Evolutionary conservation across 53 echinoderm and acorn worm genomes (phyloP).

Genomic region (Temnopleurus reevesii): DNA sequence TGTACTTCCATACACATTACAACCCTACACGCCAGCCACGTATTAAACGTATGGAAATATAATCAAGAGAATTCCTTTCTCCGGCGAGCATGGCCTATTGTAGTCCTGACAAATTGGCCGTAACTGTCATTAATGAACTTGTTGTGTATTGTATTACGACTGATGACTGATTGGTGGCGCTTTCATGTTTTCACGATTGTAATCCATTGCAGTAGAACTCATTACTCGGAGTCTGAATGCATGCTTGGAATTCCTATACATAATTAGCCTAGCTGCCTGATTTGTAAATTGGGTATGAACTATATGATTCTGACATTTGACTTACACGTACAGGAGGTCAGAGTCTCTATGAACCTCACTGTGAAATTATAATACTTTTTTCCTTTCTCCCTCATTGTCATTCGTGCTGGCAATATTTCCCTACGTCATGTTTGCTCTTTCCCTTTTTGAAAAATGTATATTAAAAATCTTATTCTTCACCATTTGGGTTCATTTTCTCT

Average conservation of each 20-base stretch:
- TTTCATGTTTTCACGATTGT: neutral
- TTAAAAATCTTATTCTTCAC: too few species aligned
- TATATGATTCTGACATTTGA: neutral
- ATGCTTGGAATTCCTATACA: conserved; percentile 26
- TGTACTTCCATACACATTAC: neutral
- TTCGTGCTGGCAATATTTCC: too few species aligned
- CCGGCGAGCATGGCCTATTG: neutral
- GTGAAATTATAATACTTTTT: too few species aligned
- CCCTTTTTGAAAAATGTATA: too few species aligned
- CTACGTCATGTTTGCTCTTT: too few species aligned
- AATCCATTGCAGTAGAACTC: neutral
- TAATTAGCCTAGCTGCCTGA: conserved; percentile 32
- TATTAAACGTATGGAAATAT: conserved; percentile 4
- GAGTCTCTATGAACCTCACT: neutral
- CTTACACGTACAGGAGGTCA: neutral
- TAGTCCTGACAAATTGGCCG: conserved; percentile 1
- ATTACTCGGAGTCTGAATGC: conserved; percentile 23
- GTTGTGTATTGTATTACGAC: conserved; percentile 24
- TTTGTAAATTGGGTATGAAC: conserved; percentile 26
- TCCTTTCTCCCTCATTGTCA: neutral
- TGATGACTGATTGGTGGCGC: conserved; percentile 10
- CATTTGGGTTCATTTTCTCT: too few species aligned
- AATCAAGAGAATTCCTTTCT: conserved; percentile 20
- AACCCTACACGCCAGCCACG: conserved; percentile 9
- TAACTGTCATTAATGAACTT: conserved; percentile 31